Evolutionary conservation across 2,888 invertebrate species (phyloP).

Genomic region (Linyphia triangularis): DNA sequence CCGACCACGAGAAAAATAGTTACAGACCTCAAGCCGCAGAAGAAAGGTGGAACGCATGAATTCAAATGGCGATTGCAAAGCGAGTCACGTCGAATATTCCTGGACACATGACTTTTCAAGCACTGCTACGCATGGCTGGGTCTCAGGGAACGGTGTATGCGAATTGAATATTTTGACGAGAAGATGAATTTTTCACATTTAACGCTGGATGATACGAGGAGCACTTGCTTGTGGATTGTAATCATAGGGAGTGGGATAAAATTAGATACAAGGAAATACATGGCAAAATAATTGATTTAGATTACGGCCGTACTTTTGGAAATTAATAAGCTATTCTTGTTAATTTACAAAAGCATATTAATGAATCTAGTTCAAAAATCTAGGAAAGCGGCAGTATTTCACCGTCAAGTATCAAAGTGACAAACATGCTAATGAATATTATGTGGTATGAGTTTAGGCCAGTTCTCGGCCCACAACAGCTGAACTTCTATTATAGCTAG

Average conservation of each 20-base stretch:
- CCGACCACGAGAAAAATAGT: constrained; percentile 65
- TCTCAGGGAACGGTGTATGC: constrained; percentile 57
- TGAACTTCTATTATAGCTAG: too few relatives aligned
- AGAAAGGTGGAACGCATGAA: constrained; percentile 36
- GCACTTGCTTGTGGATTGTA: background rate
- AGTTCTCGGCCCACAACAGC: too few relatives aligned
- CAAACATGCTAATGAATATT: too few relatives aligned
- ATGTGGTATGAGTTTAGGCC: too few relatives aligned
- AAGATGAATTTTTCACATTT: constrained; percentile 60
- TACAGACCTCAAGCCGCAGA: constrained; percentile 49
- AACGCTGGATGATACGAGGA: constrained; percentile 18
- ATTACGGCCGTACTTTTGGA: too few relatives aligned
- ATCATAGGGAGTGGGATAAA: background rate
- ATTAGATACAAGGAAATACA: background rate
- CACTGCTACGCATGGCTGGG: constrained; percentile 58
- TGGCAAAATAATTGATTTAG: background rate
- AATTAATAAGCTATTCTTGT: too few relatives aligned
- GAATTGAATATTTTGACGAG: constrained; percentile 64
- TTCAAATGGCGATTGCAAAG: constrained; percentile 46
- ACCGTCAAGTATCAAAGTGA: too few relatives aligned
- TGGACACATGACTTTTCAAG: constrained; percentile 68
- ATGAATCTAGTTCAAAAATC: too few relatives aligned
- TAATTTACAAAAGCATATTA: too few relatives aligned
- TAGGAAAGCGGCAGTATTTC: too few relatives aligned
- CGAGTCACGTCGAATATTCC: constrained; percentile 40